These are phyloP conservation scores for Xiphophorus maculatus DNA, from an alignment of 2,113 vertebrate species.

Conservation along the genomic window DNA sequence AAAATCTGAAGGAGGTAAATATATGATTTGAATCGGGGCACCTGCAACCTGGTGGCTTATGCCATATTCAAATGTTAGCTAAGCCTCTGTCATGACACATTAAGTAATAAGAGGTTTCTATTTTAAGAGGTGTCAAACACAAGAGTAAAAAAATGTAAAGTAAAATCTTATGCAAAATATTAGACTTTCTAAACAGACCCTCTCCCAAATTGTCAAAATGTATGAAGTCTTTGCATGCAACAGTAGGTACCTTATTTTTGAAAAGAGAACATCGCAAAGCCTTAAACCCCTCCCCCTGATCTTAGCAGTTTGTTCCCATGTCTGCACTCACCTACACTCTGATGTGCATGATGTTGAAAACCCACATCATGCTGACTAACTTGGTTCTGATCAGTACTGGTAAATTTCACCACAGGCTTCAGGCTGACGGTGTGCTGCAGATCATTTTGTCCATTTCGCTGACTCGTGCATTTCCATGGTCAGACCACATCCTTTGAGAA, in stretches of 20 bases:
- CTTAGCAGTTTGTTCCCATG: background rate
- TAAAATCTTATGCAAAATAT: no score
- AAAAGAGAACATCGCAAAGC: background rate
- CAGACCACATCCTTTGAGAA: slow-evolving; percentile 62
- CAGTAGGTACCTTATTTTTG: background rate
- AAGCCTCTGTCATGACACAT: no score
- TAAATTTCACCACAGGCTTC: slow-evolving; percentile 15
- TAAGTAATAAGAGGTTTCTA: no score
- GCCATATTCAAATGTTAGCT: no score
- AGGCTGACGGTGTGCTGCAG: background rate
- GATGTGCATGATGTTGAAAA: background rate
- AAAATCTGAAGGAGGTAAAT: no score
- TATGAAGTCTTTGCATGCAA: no score
- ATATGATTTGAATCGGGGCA: no score
- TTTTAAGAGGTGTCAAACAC: no score
- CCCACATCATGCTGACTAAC: background rate
- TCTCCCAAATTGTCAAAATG: no score
- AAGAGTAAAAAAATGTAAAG: no score
- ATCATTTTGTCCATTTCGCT: slow-evolving; percentile 3
- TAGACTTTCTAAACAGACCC: no score
- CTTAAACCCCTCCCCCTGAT: background rate
- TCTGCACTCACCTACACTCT: background rate
- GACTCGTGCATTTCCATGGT: slow-evolving; percentile 29
- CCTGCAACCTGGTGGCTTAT: no score
- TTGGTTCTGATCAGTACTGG: background rate